Percentiles rank a stretch among this genome's conserved stretches.
Conservation (phyloP, 1,140 invertebrate genomes). For the Aricia agestis region DNA sequence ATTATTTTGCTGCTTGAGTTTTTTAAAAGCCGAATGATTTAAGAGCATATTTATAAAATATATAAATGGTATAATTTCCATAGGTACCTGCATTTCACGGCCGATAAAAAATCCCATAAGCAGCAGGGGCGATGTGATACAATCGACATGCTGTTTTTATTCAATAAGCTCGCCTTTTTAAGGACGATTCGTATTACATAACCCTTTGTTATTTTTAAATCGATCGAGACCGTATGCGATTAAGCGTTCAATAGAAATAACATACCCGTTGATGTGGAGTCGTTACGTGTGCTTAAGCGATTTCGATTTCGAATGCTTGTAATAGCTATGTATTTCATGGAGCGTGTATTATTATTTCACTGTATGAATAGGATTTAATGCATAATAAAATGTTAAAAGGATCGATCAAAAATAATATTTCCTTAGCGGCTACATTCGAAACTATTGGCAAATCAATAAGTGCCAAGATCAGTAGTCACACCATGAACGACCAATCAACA, state of each 20-base stretch:
- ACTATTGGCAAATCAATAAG: too few species aligned
- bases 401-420: background rate
- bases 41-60: constrained; percentile 15
- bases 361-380: background rate
- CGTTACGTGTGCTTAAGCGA: constrained; percentile 16
- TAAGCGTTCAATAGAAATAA: constrained; percentile 31
- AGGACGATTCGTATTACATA: constrained; percentile 55
- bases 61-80: constrained; percentile 51
- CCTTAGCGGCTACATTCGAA: background rate
- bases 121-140: constrained; percentile 47
- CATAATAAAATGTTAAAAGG: background rate
- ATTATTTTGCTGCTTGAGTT: constrained; percentile 18
- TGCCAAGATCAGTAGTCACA: too few species aligned
- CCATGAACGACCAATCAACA: too few species aligned
- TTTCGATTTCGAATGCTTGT: background rate
- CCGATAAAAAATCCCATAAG: constrained; percentile 60
- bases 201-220: constrained; percentile 65
- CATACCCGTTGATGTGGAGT: constrained; percentile 18
- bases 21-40: constrained; percentile 16
- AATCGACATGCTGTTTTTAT: constrained; percentile 60
- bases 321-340: background rate
- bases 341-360: background rate
- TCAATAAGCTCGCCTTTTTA: constrained; percentile 61
- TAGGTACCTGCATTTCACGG: constrained; percentile 57
- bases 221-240: constrained; percentile 48